Percentiles rank a stretch among this genome's conserved stretches.
These are phyloP conservation scores for Myathropa florea DNA, from an alignment of 2,888 invertebrate species.

Conservation along the genomic window DNA sequence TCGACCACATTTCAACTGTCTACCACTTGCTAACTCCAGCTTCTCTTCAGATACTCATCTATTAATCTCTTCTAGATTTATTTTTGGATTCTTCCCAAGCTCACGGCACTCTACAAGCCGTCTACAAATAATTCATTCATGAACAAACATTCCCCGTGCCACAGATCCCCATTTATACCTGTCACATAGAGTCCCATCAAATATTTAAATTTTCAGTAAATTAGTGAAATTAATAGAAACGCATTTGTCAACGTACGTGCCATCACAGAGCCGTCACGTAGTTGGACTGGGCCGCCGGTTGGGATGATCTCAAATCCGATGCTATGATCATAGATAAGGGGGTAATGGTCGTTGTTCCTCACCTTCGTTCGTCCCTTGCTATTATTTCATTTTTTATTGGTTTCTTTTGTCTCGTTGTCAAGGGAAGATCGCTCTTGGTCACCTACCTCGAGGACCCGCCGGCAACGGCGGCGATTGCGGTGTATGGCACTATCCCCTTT, in stretches of 20 bases:
- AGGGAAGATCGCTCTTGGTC: conserved; percentile 49
- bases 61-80: not conserved
- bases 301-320: conserved; percentile 63
- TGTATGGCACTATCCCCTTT: conserved; percentile 64
- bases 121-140: conserved; percentile 32
- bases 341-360: conserved; percentile 54
- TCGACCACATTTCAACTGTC: not conserved
- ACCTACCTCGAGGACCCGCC: conserved; percentile 45
- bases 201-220: conserved; percentile 60
- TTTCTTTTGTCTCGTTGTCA: conserved; percentile 64
- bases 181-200: conserved; percentile 44
- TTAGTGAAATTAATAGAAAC: conserved; percentile 69
- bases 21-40: not conserved
- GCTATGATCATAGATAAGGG: conserved; percentile 55
- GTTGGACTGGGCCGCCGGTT: conserved; percentile 9
- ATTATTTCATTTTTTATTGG: conserved; percentile 61
- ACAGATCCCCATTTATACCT: conserved; percentile 57
- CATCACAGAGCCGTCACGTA: conserved; percentile 8
- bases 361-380: conserved; percentile 50
- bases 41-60: not conserved
- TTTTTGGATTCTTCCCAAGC: not conserved
- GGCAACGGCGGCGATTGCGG: conserved; percentile 26
- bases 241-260: conserved; percentile 67
- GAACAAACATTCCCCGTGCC: conserved; percentile 17
- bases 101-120: not conserved